Conservation (phyloP, 2,888 invertebrate species). For the Venustoraphidia nigricollis region DNA sequence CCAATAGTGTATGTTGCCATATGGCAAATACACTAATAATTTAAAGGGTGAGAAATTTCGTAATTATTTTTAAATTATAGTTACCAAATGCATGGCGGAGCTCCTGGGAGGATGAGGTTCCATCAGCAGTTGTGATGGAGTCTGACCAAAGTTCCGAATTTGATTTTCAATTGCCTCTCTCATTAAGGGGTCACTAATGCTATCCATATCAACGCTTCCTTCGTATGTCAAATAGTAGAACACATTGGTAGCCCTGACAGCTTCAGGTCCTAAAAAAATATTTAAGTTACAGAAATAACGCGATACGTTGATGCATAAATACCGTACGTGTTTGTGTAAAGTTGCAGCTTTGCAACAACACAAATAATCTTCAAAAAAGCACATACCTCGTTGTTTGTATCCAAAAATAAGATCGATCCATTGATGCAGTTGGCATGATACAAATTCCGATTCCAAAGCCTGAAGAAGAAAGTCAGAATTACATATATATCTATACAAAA, state of each 20-base stretch:
- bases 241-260: constrained; percentile 92
- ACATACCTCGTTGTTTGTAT: constrained; percentile 87
- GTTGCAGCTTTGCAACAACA: too few relatives aligned
- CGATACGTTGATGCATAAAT: not conserved
- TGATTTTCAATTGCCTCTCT: constrained; percentile 91
- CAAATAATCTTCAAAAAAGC: not conserved
- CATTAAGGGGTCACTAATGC: constrained; percentile 79
- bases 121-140: constrained; percentile 91
- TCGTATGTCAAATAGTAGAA: constrained; percentile 99
- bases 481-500: constrained; percentile 6
- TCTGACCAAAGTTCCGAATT: constrained; percentile 96
- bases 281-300: not conserved
- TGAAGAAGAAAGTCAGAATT: constrained; percentile 19
- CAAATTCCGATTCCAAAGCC: constrained; percentile 97
- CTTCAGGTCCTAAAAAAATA: constrained; percentile 65
- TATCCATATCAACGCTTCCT: constrained; percentile 86
- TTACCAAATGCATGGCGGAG: constrained; percentile 84
- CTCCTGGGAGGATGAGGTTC: constrained; percentile 97
- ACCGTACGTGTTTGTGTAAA: too few relatives aligned
- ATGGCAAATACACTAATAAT: too few relatives aligned
- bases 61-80: constrained; percentile 9
- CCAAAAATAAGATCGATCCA: constrained; percentile 99
- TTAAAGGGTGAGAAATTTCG: not conserved
- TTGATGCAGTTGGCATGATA: constrained; percentile 97
- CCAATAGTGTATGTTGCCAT: too few relatives aligned